Evolutionary conservation across 2,797 vertebrate genomes (phyloP).

Genomic region (Cyclopterus lumpus): DNA sequence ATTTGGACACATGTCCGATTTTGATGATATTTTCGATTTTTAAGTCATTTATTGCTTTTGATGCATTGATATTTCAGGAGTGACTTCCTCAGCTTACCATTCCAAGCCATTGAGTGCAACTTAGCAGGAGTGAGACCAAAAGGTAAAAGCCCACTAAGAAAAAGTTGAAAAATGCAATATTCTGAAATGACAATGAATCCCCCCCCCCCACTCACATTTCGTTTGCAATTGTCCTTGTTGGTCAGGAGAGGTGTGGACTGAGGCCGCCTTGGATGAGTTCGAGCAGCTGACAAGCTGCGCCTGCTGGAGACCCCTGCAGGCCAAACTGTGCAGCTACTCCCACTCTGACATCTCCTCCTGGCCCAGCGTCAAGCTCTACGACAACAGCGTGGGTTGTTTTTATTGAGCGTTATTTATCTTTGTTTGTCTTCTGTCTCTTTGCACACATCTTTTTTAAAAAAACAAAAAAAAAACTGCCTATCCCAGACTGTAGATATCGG

Average conservation of each 20-base stretch:
- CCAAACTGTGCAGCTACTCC: slow-evolving; percentile 90
- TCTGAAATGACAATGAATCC: not conserved
- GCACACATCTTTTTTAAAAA: not conserved
- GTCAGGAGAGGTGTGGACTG: slow-evolving; percentile 86
- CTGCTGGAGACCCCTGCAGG: slow-evolving; percentile 88
- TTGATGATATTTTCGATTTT: not conserved
- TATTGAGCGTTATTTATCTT: not conserved
- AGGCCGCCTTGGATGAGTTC: slow-evolving; percentile 88
- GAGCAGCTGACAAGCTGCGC: slow-evolving; percentile 88
- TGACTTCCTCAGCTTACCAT: slow-evolving; percentile 94
- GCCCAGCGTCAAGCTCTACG: slow-evolving; percentile 87
- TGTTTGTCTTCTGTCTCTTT: not conserved
- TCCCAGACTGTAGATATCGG: slow-evolving; percentile 86
- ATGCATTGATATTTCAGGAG: slow-evolving; percentile 83
- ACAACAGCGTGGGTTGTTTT: slow-evolving; percentile 51
- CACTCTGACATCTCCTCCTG: slow-evolving; percentile 83
- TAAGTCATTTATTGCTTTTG: slow-evolving; percentile 44
- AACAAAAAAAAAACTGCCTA: not conserved
- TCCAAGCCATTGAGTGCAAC: slow-evolving; percentile 94
- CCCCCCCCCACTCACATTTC: not conserved
- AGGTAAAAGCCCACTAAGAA: slow-evolving; percentile 76
- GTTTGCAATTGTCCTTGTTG: not conserved
- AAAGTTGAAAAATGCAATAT: not conserved
- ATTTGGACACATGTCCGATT: not conserved
- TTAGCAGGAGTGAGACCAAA: slow-evolving; percentile 85